These are phyloP conservation scores for Morpho helenor DNA, from an alignment of 2,888 invertebrate species.

Conservation along the genomic window DNA sequence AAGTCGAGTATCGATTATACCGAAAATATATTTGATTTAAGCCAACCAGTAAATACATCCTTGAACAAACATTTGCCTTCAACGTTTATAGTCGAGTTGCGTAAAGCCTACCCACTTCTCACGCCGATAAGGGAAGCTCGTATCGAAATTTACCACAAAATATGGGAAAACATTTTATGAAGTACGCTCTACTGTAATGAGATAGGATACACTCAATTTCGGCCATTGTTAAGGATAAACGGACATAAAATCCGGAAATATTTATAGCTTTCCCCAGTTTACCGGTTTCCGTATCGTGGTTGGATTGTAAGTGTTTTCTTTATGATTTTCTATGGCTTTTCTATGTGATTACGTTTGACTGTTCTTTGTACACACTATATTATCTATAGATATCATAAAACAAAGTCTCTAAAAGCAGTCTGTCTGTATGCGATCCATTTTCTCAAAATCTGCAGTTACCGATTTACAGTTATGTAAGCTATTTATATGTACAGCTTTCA, in stretches of 20 bases:
- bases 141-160: constrained; percentile 34
- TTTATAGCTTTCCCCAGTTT: constrained; percentile 34
- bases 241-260: constrained; percentile 40
- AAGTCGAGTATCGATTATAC: background rate
- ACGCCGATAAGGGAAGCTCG: constrained; percentile 31
- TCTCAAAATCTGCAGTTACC: no score
- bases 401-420: no score
- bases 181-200: constrained; percentile 41
- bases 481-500: no score
- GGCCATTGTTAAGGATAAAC: constrained; percentile 43
- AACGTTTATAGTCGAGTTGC: constrained; percentile 27
- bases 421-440: no score
- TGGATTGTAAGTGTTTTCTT: constrained; percentile 30
- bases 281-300: constrained; percentile 31
- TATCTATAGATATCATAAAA: no score
- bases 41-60: constrained; percentile 4
- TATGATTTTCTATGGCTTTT: constrained; percentile 23
- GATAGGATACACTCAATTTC: constrained; percentile 41
- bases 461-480: no score
- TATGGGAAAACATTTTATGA: constrained; percentile 39
- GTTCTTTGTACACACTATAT: no score
- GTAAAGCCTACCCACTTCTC: constrained; percentile 31
- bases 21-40: background rate
- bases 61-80: constrained; percentile 19
- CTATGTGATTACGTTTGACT: no score